phyloP scores from a whole-genome alignment of 2,888 invertebrate species.

The Rhorus exstirpatorius region DNA sequence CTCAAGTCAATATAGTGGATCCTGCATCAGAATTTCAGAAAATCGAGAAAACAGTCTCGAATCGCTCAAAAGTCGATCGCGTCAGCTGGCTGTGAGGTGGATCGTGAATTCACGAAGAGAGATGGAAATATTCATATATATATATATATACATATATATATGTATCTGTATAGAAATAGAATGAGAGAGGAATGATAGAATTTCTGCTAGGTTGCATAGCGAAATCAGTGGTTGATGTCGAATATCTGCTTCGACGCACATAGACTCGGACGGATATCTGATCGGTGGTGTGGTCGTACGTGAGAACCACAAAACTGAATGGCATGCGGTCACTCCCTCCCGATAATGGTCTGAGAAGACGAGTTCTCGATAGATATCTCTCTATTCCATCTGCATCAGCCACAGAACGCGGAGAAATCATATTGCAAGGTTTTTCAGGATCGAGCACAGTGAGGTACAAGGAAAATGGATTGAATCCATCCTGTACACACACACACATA shows the following conservation, averaged over 20 bases:
- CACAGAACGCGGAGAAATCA: slow-evolving; percentile 51
- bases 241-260: neutral
- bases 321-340: slow-evolving; percentile 52
- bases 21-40: too few species aligned
- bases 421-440: slow-evolving; percentile 47
- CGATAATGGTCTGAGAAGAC: slow-evolving; percentile 62
- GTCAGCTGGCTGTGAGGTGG: slow-evolving; percentile 20
- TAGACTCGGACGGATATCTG: slow-evolving; percentile 23
- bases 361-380: slow-evolving; percentile 60
- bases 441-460: neutral
- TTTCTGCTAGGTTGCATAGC: slow-evolving; percentile 42
- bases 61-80: slow-evolving; percentile 41
- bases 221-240: slow-evolving; percentile 51
- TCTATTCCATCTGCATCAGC: slow-evolving; percentile 57
- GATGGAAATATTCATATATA: neutral
- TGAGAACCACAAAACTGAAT: slow-evolving; percentile 63
- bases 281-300: slow-evolving; percentile 32
- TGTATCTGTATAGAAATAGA: slow-evolving; percentile 36
- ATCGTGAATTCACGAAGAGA: slow-evolving; percentile 25
- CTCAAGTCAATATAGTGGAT: too few species aligned
- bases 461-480: slow-evolving; percentile 29
- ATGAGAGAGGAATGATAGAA: slow-evolving; percentile 37
- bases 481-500: neutral
- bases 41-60: too few species aligned
- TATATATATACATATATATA: neutral